Base-by-base conservation (phyloP, 1,140 invertebrate genomes). In the Ylistrum balloti region DNA sequence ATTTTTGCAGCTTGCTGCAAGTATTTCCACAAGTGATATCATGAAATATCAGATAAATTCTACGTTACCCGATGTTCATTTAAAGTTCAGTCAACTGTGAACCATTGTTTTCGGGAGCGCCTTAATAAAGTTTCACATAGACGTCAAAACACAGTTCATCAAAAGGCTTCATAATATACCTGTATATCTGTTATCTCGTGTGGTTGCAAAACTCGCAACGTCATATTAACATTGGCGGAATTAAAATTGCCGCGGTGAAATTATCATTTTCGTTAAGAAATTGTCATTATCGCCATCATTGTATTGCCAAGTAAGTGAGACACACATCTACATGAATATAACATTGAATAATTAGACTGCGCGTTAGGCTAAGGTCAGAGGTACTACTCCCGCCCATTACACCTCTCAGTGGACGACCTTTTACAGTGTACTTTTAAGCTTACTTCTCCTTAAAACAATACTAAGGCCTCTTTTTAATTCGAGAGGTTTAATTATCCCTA, bases 311-410 rank as follows among this genome's bases (percentile, higher is more conserved):
- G 15, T 5, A 28, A 1, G 22, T 0, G 56, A n/a, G 56, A 74
- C 56, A 74, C 28, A 74, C 28, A 74, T 74, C 56, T 74, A 74
- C 56, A 74, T 74, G 56, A 74, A 74, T 74, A 7, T 74, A 28
- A 74, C 56, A 74, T 74, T 74, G 56, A 28, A 74, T 74, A 74
- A 74, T 74, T 74, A 74, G 5, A 28, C 22, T 11, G 45, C 20
- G 11, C 2, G 20, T 20, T 28, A 28, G 41, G 9, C 17, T 17
- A 17, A 17, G 56, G 56, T 74, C 56, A 74, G 56, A 11, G 56
- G 56, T 74, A 74, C 56, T 74, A 74, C 56, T 74, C 20, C 13
- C 2, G n/a, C 5, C 56, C 56, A 74, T 28, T 22, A 56, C 5
- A 7, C 5, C 13, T 38, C 35, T 17, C 56, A n/a, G 56, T 74